These are phyloP conservation scores for Tamias sibiricus DNA, from an alignment of 2,113 vertebrate species.

Conservation along the genomic window DNA sequence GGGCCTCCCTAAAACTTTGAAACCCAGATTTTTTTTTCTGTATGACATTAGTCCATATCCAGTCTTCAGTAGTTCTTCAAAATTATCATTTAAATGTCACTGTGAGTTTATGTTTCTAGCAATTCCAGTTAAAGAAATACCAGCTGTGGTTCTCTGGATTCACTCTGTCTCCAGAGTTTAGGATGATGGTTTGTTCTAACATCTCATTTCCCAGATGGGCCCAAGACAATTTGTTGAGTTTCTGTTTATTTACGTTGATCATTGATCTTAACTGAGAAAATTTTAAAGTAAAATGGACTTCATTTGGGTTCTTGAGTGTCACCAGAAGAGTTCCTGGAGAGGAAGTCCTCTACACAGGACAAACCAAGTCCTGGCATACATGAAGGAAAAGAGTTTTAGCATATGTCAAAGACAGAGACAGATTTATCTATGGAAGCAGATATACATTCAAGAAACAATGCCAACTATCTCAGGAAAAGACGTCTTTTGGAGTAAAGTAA, in stretches of 20 bases:
- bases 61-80: not conserved
- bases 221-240: not conserved
- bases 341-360: too few relatives aligned
- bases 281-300: not conserved
- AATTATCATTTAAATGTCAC: not conserved
- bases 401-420: too few relatives aligned
- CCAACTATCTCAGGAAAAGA: too few relatives aligned
- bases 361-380: too few relatives aligned
- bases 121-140: not conserved
- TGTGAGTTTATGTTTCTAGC: not conserved
- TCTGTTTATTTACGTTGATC: not conserved
- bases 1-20: not conserved
- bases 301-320: not conserved
- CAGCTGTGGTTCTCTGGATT: not conserved
- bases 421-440: too few relatives aligned
- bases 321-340: too few relatives aligned
- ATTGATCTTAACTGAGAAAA: not conserved
- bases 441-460: too few relatives aligned
- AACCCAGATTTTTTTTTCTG: not conserved
- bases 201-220: too few relatives aligned
- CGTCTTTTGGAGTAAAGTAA: too few relatives aligned
- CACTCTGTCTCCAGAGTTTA: not conserved
- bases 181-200: not conserved
- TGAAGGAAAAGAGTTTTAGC: too few relatives aligned
- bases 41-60: fast-evolving